A percentile compares a stretch with the other conserved stretches of the same genome.
These are phyloP conservation scores for Chromoteleia sp. DNA, from an alignment of 2,888 invertebrate genomes.

Conservation along the genomic window DNA sequence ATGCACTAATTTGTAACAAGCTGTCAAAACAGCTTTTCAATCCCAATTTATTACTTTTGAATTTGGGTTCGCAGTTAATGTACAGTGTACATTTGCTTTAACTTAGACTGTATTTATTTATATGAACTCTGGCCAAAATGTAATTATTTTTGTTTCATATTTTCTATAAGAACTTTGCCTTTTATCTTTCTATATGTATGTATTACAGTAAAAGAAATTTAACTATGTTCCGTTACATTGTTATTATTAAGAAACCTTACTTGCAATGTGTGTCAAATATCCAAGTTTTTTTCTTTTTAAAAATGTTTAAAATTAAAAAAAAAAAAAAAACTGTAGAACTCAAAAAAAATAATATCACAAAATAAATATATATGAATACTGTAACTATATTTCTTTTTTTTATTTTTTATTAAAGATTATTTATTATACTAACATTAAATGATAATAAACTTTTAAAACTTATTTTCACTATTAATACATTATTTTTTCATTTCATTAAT, in stretches of 20 bases:
- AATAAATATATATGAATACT: conserved; percentile 14
- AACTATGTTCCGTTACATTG: too few relatives aligned
- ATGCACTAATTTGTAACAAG: conserved; percentile 35
- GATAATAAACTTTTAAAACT: too few relatives aligned
- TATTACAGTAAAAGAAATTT: neutral
- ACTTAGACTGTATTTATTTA: conserved; percentile 53
- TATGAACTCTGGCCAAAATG: conserved; percentile 55
- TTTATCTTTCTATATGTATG: conserved; percentile 1
- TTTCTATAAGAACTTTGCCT: conserved; percentile 31
- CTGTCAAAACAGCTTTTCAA: conserved; percentile 7
- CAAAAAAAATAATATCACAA: neutral
- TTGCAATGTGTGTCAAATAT: conserved; percentile 16
- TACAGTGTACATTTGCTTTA: conserved; percentile 55
- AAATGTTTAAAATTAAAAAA: neutral
- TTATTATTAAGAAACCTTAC: conserved; percentile 1
- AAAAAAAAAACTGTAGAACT: neutral
- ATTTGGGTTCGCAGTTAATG: conserved; percentile 41
- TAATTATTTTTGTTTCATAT: conserved; percentile 39
- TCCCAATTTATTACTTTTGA: conserved; percentile 4
- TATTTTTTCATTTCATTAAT: too few relatives aligned
- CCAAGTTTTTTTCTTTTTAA: neutral
- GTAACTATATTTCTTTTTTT: neutral
- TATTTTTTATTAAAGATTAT: too few relatives aligned
- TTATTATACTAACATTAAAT: too few relatives aligned
- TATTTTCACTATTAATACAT: too few relatives aligned